Percentiles rank a stretch among this genome's conserved stretches.
Evolutionary conservation across 2,888 invertebrate genomes (phyloP).

Genomic region (Dusona sp.): DNA sequence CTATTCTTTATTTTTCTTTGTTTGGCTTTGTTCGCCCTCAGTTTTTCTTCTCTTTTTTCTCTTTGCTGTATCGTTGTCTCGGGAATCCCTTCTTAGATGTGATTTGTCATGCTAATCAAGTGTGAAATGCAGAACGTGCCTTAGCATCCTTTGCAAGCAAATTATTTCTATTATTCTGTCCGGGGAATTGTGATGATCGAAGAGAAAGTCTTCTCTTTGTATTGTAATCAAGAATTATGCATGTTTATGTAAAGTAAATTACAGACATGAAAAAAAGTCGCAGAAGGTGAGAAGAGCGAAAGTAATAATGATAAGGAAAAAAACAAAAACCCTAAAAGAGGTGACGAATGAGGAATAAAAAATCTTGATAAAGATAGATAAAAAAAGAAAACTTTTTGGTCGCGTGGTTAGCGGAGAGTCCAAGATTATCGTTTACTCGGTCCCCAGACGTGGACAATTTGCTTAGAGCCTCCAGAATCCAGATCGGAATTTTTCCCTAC

Average conservation of each 20-base stretch:
- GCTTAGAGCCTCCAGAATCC: constrained; percentile 58
- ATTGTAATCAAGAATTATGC: neutral
- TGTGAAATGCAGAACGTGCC: constrained; percentile 38
- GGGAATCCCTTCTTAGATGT: constrained; percentile 36
- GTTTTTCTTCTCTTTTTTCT: constrained; percentile 2
- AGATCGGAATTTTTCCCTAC: constrained; percentile 52
- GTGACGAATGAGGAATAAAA: neutral
- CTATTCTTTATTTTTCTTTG: neutral
- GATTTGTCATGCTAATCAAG: constrained; percentile 67
- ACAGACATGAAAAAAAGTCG: neutral
- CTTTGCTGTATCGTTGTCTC: constrained; percentile 8
- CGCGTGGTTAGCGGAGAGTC: constrained; percentile 20
- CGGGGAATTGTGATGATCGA: neutral
- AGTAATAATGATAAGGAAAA: neutral
- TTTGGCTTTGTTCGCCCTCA: constrained; percentile 3
- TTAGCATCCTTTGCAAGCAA: constrained; percentile 11
- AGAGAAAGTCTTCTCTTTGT: constrained; percentile 12
- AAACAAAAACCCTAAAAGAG: neutral
- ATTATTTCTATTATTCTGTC: constrained; percentile 26
- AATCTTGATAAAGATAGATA: neutral
- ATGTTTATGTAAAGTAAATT: neutral
- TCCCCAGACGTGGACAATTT: constrained; percentile 57
- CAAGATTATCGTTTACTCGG: constrained; percentile 61
- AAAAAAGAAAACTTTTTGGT: constrained; percentile 31
- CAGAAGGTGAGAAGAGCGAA: neutral